Base-by-base conservation (phyloP, 2,113 vertebrate genomes). In the Cynocephalus volans region DNA sequence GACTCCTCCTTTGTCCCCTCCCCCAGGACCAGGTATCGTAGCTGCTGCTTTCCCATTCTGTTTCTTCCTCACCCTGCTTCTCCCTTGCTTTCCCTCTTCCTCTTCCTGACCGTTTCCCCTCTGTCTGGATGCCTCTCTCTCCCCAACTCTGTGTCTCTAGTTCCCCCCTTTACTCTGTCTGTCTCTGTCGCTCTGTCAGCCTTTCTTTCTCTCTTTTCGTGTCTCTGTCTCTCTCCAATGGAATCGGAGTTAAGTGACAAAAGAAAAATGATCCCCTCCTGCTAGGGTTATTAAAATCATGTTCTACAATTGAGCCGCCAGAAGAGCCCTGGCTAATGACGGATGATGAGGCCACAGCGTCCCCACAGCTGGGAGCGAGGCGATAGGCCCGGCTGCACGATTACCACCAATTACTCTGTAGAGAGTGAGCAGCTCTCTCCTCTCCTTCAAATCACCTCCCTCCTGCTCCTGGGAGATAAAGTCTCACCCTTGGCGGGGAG, bases 221-320 rank as follows among this genome's bases (percentile, higher is more conserved):
- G 28, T 93, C 89, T 76, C 88, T 48, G 65, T 97, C 98, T 96
- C 95, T 96, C 97, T 97, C 93, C 95, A 96, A 98, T 97, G 94
- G 98, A 97, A 97, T 98, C 92, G 48, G 98, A 98, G 98, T 98
- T 98, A 99, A 99, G 97, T 98, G 98, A 99, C 98, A 99, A 98
- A 98, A 99, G 98, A 99, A 98, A 98, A 99, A 99, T 98, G 98
- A 98, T 98, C 98, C 98, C 98, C 97, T 98, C 98, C 98, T 98
- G 98, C 98, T 98, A 98, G 98, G 98, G 98, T 98, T 99, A 99
- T 99, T 99, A 99, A 99, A 99, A 99, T 99, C 98, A 97, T 98
- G 98, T 99, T 98, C 98, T 98, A 98, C 98, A 98, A 98, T 98
- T 98, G 98, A 98, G 98, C 98, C 96, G 95, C 98, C 98, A 98